phyloP scores from a whole-genome alignment of 1,140 invertebrate species.

The Drosophila tropicalis region DNA sequence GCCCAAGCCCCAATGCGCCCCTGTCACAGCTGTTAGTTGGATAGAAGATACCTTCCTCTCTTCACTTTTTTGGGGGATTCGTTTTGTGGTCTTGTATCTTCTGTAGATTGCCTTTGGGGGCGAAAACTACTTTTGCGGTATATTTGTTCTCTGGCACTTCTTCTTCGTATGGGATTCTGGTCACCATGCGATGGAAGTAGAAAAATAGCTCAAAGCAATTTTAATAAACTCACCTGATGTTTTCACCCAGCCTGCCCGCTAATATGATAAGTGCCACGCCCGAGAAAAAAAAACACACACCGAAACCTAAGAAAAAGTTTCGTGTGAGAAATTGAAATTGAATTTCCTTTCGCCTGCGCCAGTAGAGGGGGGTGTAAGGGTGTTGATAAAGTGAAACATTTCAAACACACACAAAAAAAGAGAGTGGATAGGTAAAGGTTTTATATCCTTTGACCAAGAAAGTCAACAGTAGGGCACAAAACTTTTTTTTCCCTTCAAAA shows the following conservation, averaged over 20 bases:
- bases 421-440: background rate
- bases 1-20: constrained; percentile 3
- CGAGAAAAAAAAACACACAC: constrained; percentile 13
- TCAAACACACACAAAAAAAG: constrained; percentile 11
- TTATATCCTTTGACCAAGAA: constrained; percentile 43
- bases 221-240: constrained; percentile 55
- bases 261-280: constrained; percentile 74
- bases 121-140: constrained; percentile 12
- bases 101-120: constrained; percentile 11
- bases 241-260: constrained; percentile 47
- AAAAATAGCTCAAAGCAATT: constrained; percentile 42
- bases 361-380: constrained; percentile 1
- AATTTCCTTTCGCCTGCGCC: constrained; percentile 50
- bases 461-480: constrained; percentile 1
- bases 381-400: constrained; percentile 69
- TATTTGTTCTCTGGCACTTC: constrained; percentile 9
- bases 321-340: constrained; percentile 74
- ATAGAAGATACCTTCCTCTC: constrained; percentile 1
- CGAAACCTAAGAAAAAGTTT: constrained; percentile 31
- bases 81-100: constrained; percentile 15
- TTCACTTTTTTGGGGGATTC: background rate
- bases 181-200: background rate
- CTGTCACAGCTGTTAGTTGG: constrained; percentile 13
- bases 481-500: background rate
- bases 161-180: constrained; percentile 3